Percentiles rank a stretch among this genome's conserved stretches.
phyloP scores from a whole-genome alignment of 2,113 vertebrate species.

The Glaucidium brasilianum region DNA sequence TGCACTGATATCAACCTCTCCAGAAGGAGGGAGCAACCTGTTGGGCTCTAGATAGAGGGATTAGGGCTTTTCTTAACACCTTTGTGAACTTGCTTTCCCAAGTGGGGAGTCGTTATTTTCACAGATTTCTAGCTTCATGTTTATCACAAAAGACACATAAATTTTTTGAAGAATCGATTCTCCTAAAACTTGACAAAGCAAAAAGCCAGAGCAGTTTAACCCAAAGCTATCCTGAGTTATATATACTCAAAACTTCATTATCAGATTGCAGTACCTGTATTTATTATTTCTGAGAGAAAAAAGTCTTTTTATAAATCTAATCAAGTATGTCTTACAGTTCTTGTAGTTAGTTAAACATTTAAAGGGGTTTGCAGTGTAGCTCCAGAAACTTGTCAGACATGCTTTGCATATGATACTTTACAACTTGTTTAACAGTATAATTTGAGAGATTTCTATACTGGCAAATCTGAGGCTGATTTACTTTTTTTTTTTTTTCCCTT shows the following conservation, averaged over 20 bases:
- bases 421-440: neutral
- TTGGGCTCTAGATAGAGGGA: neutral
- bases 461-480: neutral
- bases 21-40: neutral
- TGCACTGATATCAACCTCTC: fast-evolving
- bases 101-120: neutral
- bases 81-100: neutral
- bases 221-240: neutral
- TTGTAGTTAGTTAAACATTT: neutral
- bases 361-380: neutral
- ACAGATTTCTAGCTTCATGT: neutral
- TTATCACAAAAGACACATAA: neutral
- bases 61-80: neutral
- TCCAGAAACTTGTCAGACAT: neutral
- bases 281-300: neutral
- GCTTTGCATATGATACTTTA: neutral
- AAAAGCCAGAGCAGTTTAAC: neutral
- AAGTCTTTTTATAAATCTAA: neutral
- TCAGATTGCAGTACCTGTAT: neutral
- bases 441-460: neutral
- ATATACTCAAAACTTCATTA: neutral
- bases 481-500: fast-evolving
- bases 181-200: neutral
- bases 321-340: neutral
- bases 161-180: neutral